These are phyloP conservation scores for Lordiphosa mommai DNA, from an alignment of 1,140 invertebrate species.

Conservation along the genomic window DNA sequence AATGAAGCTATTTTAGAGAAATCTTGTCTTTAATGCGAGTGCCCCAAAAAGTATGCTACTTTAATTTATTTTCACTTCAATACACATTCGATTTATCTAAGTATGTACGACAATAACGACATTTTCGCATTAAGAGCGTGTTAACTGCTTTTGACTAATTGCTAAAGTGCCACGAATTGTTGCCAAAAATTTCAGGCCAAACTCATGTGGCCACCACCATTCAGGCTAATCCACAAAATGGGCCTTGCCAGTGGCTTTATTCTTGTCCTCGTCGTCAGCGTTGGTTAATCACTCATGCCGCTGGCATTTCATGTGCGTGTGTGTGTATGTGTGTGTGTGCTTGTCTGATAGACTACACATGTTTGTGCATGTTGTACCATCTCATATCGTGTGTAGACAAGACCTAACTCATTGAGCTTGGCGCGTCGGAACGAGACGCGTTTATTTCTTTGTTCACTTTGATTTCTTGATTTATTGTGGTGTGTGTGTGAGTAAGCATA, in stretches of 20 bases:
- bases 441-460: conserved; percentile 51
- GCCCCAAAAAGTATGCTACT: no score
- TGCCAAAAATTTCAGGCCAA: conserved; percentile 32
- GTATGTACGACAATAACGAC: neutral
- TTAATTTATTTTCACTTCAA: no score
- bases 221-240: conserved; percentile 39
- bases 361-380: conserved; percentile 17
- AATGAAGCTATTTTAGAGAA: no score
- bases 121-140: conserved; percentile 27
- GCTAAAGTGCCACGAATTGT: conserved; percentile 34
- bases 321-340: conserved; percentile 7
- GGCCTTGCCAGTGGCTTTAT: neutral
- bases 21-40: no score
- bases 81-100: no score
- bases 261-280: neutral
- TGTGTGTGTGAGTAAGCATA: neutral
- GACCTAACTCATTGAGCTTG: conserved; percentile 23
- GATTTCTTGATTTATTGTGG: conserved; percentile 50
- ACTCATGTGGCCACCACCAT: conserved; percentile 6
- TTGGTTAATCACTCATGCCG: conserved; percentile 43
- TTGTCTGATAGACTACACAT: conserved; percentile 19
- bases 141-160: conserved; percentile 51
- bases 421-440: conserved; percentile 15
- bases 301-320: conserved; percentile 7
- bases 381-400: conserved; percentile 14